These are phyloP conservation scores for Porites divaricata DNA, from an alignment of 92 coral and sea anemone genomes.

Conservation along the genomic window DNA sequence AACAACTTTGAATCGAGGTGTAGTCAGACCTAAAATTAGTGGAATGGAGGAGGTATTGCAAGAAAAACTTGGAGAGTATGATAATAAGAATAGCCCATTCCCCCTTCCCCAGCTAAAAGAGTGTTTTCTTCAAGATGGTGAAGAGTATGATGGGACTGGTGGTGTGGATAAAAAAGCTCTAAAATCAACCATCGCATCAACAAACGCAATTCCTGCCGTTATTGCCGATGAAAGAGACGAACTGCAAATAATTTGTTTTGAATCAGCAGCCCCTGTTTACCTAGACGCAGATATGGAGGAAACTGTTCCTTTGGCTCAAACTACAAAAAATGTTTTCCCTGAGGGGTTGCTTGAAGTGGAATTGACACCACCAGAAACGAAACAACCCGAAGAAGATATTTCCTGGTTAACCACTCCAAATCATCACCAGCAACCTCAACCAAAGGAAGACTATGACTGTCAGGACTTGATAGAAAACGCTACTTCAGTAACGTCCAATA, in stretches of 20 bases:
- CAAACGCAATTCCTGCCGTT: slow-evolving; percentile 28
- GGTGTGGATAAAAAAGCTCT: slow-evolving; percentile 31
- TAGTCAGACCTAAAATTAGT: background rate
- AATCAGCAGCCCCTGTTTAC: slow-evolving; percentile 22
- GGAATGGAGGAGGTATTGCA: background rate
- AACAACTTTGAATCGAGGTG: background rate
- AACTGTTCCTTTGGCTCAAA: slow-evolving; percentile 14
- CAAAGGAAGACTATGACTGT: background rate
- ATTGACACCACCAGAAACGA: background rate
- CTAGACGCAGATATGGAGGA: slow-evolving; percentile 11
- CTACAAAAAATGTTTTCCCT: background rate
- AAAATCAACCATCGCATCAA: slow-evolving; percentile 47
- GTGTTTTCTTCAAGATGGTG: background rate
- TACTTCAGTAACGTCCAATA: background rate
- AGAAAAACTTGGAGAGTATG: slow-evolving; percentile 46
- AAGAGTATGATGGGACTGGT: slow-evolving; percentile 70
- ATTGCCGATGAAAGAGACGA: slow-evolving; percentile 27
- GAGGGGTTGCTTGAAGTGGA: slow-evolving; percentile 20
- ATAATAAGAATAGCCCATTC: background rate
- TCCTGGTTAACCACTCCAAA: background rate
- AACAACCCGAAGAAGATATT: background rate
- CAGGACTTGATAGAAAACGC: slow-evolving; percentile 6
- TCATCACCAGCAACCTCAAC: slow-evolving; percentile 1
- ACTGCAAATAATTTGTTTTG: background rate
- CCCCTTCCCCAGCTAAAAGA: too few relatives aligned